These are phyloP conservation scores for Furcifer pardalis DNA, from an alignment of 2,797 vertebrate genomes.

Conservation along the genomic window DNA sequence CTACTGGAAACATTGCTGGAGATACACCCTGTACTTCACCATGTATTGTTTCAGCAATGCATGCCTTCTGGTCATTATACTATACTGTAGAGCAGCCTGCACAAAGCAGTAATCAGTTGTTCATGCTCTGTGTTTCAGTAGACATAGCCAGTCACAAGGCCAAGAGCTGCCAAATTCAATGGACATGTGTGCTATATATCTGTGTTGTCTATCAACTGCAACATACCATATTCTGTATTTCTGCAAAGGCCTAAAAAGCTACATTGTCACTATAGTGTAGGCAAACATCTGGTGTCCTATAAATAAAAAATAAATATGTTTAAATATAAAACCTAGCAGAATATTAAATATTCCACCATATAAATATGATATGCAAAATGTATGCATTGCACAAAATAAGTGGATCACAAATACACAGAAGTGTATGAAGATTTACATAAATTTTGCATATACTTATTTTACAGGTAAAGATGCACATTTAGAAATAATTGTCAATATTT, in stretches of 20 bases:
- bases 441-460: not conserved
- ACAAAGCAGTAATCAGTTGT: not conserved
- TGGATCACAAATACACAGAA: too few species aligned
- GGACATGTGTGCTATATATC: not conserved
- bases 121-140: not conserved
- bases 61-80: not conserved
- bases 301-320: not conserved
- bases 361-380: not conserved
- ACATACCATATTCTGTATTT: not conserved
- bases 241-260: not conserved
- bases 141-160: not conserved
- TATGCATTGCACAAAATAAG: not conserved
- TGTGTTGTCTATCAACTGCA: not conserved
- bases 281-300: not conserved
- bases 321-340: too few species aligned
- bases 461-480: not conserved
- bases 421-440: not conserved
- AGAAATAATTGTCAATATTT: not conserved
- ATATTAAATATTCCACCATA: too few species aligned
- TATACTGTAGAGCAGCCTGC: not conserved
- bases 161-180: not conserved
- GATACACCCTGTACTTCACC: not conserved
- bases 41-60: not conserved
- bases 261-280: not conserved
- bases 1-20: not conserved